Base-by-base conservation (phyloP, 2,113 vertebrate genomes). In the Bubalus kerabau region DNA sequence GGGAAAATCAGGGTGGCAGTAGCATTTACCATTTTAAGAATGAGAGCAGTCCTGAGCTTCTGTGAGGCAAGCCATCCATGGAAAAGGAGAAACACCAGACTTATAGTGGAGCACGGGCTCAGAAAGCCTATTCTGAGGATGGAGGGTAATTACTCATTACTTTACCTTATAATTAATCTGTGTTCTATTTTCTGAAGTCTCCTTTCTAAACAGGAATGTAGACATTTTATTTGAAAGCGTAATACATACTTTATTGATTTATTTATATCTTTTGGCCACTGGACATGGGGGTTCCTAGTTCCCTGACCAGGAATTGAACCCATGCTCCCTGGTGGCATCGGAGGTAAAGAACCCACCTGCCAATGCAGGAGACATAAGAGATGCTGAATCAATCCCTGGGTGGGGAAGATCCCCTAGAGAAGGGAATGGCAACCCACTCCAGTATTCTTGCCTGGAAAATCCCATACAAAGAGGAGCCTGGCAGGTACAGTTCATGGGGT, bases 251-350 rank as follows among this genome's bases (percentile, higher is more conserved):
- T 76, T 24, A 76, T 43, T 76, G 40, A 76, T 76, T 76, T 76
- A 43, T 43, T 43, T 26, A 43, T 40, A 76, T 76, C 36, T 76
- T 76, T 76, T 76, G 36, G 71, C 71, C 36, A 43, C 36, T 43
- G 36, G 71, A 26, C 71, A 43, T 26, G 36, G 11, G 36, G 36
- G 36, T 43, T 76, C 36, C 71, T 43, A 43, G 71, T 43, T 76
- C 71, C 71, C 71, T 43, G 23, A 76, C 36, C 71, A 43, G 23
- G 23, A 43, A 76, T 26, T 76, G 71, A 43, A 76, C 71, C 23
- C 0, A 0, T 43, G 71, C 23, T 76, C 36, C 23, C 36, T 43
- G 67, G n/a, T 71, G 10, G 67, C 67, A 71, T 0, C 40, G n/a
- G n/a, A 40, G 19, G 67, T 40, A 23, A 71, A 71, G 67, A 71